Percentiles rank a stretch among this genome's conserved stretches.
phyloP scores from a whole-genome alignment of 2,113 vertebrate genomes.

The Furnarius figulus region DNA sequence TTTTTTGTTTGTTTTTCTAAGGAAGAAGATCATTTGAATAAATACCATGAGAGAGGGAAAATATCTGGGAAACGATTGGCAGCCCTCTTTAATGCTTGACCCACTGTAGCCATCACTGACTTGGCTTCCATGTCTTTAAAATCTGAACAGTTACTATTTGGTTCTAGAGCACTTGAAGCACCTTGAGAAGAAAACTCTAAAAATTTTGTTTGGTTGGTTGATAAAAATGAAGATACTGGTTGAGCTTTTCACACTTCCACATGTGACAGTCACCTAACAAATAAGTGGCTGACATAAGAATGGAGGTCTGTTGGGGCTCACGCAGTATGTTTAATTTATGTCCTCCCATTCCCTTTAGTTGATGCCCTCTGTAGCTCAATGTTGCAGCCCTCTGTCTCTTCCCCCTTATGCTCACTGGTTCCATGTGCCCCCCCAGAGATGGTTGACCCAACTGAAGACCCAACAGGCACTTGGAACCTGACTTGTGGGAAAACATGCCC shows the following conservation, averaged over 20 bases:
- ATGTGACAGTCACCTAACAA: background rate
- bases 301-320: background rate
- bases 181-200: background rate
- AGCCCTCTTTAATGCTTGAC: background rate
- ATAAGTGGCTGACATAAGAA: background rate
- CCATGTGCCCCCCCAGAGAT: background rate
- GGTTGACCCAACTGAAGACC: background rate
- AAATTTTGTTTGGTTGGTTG: background rate
- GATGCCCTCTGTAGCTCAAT: background rate
- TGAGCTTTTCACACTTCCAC: background rate
- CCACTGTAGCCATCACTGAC: background rate
- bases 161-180: background rate
- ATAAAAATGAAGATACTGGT: background rate
- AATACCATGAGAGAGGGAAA: background rate
- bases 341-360: background rate
- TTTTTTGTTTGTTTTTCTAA: background rate
- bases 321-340: background rate
- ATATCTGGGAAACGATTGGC: background rate
- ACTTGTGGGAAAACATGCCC: background rate
- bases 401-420: background rate
- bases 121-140: background rate
- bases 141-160: background rate
- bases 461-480: background rate
- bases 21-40: background rate
- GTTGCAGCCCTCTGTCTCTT: background rate